Base-by-base conservation (phyloP, 1,140 invertebrate species). In the Pogonognathellus flavescens region DNA sequence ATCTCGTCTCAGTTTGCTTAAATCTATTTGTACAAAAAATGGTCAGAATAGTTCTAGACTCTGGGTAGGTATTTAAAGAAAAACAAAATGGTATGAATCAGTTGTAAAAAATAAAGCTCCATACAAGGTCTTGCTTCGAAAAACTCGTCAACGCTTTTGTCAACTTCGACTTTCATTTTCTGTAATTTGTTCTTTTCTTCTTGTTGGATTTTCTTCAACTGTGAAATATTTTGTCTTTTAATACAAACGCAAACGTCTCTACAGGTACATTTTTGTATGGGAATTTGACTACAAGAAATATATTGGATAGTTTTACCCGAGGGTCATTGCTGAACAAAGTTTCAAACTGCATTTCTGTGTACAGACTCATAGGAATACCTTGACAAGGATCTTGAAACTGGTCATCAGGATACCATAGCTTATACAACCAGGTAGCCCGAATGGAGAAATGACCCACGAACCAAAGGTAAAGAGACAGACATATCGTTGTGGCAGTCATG, bases 131-230 rank as follows among this genome's bases (percentile, higher is more conserved):
- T 76, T 7, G 70, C 70, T 9, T 31, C 14, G 13, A 76, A 50
- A 76, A 76, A 76, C 16, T 76, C 70, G 6, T 76, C 14, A 5
- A 76, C 41, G 18, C 70, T 76, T 76, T 76, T 76, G n/a, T 76
- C 70, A 4, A 76, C n/a, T 50, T 16, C 31, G 5, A 50, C 5
- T 76, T 76, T 50, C 31, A 18, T 49, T 76, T 49, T 76, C 14
- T 76, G 9, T 16, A 76, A n/a, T 5, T 31, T 50, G 9, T 76
- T 49, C 70, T 76, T 76, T 76, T 76, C 70, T 49, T 76, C 41
- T 16, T 49, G 49, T 76, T 76, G 70, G 7, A 76, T 49, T 50
- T 76, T 76, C 41, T 41, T 18, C 16, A 76, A n/a, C 70, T 76
- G 41, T 62, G 18, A 62, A 62, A 62, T 62, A 20, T 1, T 62